These are phyloP conservation scores for Zapornia atra DNA, from an alignment of 2,113 vertebrate genomes.

Conservation along the genomic window DNA sequence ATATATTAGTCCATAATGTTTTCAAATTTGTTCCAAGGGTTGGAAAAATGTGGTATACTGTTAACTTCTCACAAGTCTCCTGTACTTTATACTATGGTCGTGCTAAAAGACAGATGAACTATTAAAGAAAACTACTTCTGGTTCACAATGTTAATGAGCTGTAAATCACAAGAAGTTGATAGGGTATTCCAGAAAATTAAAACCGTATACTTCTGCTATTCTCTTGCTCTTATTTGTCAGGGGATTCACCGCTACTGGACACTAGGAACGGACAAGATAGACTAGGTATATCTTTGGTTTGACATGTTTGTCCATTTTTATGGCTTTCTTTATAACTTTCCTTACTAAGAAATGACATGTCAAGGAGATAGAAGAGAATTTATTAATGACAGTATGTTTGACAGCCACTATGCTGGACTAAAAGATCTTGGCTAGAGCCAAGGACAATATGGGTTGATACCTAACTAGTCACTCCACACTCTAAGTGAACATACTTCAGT, in stretches of 20 bases:
- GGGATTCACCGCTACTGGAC: neutral
- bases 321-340: constrained; percentile 3
- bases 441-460: neutral
- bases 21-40: neutral
- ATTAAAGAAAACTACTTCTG: neutral
- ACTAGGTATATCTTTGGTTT: neutral
- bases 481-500: neutral
- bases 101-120: neutral
- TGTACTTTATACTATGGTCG: neutral
- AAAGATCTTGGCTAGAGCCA: neutral
- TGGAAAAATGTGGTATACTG: neutral
- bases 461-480: neutral
- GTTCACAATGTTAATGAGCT: neutral
- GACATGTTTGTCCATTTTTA: neutral
- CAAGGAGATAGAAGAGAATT: constrained; percentile 19
- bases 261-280: neutral
- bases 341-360: constrained; percentile 20
- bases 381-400: neutral
- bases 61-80: constrained; percentile 44
- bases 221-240: neutral
- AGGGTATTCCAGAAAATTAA: neutral
- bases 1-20: constrained; percentile 21
- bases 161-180: neutral
- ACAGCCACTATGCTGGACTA: neutral
- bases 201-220: neutral